Evolutionary conservation across 2,113 vertebrate genomes (phyloP).

Genomic region (Silurus glanis): DNA sequence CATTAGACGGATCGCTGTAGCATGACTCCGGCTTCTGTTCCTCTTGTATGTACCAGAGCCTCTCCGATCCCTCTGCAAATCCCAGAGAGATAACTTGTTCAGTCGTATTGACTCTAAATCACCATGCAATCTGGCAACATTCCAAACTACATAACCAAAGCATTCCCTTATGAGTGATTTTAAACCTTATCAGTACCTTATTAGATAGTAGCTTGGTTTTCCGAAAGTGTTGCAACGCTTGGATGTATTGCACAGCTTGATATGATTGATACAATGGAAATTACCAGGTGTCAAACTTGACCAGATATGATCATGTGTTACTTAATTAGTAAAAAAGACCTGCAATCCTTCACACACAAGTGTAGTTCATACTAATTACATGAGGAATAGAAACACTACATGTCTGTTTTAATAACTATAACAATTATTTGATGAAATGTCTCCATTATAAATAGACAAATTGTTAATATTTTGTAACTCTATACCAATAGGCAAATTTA

Average conservation of each 20-base stretch:
- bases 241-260: background rate
- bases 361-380: no score
- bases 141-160: background rate
- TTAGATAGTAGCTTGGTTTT: background rate
- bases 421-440: background rate
- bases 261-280: background rate
- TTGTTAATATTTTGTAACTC: background rate
- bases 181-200: slow-evolving; percentile 18
- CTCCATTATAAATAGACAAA: background rate
- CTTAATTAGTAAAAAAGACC: background rate
- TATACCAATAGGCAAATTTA: background rate
- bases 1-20: slow-evolving; percentile 54
- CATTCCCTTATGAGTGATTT: background rate
- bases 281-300: background rate
- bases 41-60: slow-evolving; percentile 39
- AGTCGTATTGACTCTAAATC: slow-evolving; percentile 1
- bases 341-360: background rate
- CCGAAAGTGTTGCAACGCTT: background rate
- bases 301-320: background rate
- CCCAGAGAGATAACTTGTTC: slow-evolving; percentile 34
- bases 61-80: slow-evolving; percentile 37
- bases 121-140: background rate
- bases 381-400: no score
- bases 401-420: background rate
- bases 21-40: slow-evolving; percentile 56